Percentiles rank a stretch among this genome's conserved stretches.
Evolutionary conservation across 92 coral and sea anemone genomes (phyloP).

Genomic region (Paramuricea clavata): DNA sequence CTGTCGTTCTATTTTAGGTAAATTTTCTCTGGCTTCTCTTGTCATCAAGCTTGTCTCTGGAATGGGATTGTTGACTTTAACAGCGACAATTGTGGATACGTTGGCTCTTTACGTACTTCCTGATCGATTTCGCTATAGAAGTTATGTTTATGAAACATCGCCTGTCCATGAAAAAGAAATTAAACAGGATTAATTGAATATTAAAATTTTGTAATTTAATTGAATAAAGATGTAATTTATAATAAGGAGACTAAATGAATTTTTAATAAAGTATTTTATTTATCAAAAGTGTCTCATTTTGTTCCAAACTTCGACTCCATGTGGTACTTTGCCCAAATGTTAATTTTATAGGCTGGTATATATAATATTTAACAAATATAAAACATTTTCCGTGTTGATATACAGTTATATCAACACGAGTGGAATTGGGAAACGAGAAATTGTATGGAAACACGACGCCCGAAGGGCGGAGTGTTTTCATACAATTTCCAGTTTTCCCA

Average conservation of each 20-base stretch:
- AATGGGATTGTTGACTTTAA: conserved; percentile 87
- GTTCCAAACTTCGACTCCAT: too few relatives aligned
- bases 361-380: too few relatives aligned
- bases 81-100: conserved; percentile 93
- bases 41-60: conserved; percentile 86
- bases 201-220: too few relatives aligned
- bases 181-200: conserved; percentile 24
- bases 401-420: too few relatives aligned
- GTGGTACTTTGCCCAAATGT: not conserved
- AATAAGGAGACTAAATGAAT: not conserved
- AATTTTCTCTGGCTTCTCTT: conserved; percentile 84
- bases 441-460: too few relatives aligned
- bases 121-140: conserved; percentile 77
- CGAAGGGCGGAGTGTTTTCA: too few relatives aligned
- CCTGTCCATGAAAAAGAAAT: conserved; percentile 43
- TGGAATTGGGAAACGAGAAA: too few relatives aligned
- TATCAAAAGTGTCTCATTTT: not conserved
- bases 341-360: too few relatives aligned
- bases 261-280: not conserved
- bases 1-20: too few relatives aligned
- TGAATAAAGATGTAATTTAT: not conserved
- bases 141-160: conserved; percentile 81
- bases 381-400: too few relatives aligned
- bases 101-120: conserved; percentile 87
- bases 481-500: too few relatives aligned